Percentiles rank a stretch among this genome's conserved stretches.
Conservation (phyloP, 2,797 vertebrate species). For the Microctenopoma stevenorrisi region DNA sequence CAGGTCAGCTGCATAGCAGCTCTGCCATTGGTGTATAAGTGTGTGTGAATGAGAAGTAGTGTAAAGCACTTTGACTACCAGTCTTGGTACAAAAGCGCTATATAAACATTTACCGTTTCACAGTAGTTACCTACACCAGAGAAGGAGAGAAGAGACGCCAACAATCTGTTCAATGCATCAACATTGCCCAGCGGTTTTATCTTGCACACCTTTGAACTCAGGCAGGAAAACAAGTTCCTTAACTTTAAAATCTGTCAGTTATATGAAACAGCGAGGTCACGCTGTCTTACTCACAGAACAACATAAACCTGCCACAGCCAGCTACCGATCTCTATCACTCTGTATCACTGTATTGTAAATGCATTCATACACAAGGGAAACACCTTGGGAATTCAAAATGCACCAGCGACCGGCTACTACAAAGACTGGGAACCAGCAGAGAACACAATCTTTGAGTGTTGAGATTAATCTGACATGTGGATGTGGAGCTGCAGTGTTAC, state of each 20-base stretch:
- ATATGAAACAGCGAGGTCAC: constrained; percentile 31
- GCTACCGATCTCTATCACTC: constrained; percentile 29
- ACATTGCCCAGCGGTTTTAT: constrained; percentile 41
- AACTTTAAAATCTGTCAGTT: constrained; percentile 47
- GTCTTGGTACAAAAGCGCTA: too few relatives aligned
- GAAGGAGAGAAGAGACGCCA: constrained; percentile 21
- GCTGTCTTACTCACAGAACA: constrained; percentile 50
- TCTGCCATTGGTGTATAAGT: too few relatives aligned
- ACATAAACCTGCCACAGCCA: constrained; percentile 30
- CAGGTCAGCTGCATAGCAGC: too few relatives aligned
- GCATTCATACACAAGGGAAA: constrained; percentile 16
- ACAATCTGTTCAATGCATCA: constrained; percentile 52
- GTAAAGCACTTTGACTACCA: too few relatives aligned
- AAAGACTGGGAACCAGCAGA: neutral
- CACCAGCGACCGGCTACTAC: neutral
- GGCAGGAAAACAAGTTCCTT: constrained; percentile 46
- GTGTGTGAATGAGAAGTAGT: too few relatives aligned
- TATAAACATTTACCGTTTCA: too few relatives aligned
- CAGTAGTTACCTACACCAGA: neutral
- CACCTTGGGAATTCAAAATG: constrained; percentile 20
- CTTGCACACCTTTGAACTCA: constrained; percentile 59
- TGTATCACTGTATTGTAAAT: constrained; percentile 17
- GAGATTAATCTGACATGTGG: neutral
- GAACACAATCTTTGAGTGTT: neutral
- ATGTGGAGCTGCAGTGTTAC: neutral